Evolutionary conservation across 2,888 invertebrate genomes (phyloP), one percentile per base, ranked within the genome.

Genomic region (Pachymerium ferrugineum): DNA sequence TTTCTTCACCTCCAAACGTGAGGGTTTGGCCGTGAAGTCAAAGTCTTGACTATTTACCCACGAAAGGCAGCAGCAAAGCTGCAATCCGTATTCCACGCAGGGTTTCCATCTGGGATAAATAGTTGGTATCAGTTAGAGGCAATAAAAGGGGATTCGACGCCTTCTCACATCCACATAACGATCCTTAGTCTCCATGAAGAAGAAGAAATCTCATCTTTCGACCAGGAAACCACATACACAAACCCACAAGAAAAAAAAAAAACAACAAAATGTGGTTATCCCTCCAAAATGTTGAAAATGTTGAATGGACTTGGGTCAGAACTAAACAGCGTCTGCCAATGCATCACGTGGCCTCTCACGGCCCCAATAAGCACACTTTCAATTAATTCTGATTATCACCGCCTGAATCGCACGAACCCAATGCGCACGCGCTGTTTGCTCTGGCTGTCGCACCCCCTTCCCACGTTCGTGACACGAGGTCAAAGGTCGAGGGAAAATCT

Each of bases 91-190:
- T 72, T 72, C 72, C 72, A 35, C 30, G 35, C 33, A 71, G 28
- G 72, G 54, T 54, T 30, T 72, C 72, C 29, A 31, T 28, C 72
- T 30, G 31, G 47, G 72, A 72, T 72, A 72, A 72, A 72, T 72
- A 72, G 29, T 72, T 72, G 42, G 72, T 35, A 72, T 72, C 54
- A 35, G 72, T 72, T 72, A 72, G 72, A 72, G 42, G 54, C 54
- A 72, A 72, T 72, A 72, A 72, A 54, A 72, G 38, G 54, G 42
- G 54, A 72, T 71, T 38, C 35, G 71, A 38, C 72, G 28, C 28
- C 42, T 54, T 47, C 72, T 54, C 72, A 69, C 69, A 28, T 42
- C 31, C 72, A 28, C 30, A 54, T 72, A 72, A 42, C 72, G 47
- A 72, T 54, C 72, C 72, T 47, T 54, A 54, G 54, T 54, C 54